These are phyloP conservation scores for Callithrix jacchus DNA, from an alignment of 2,113 vertebrate species.

Conservation along the genomic window DNA sequence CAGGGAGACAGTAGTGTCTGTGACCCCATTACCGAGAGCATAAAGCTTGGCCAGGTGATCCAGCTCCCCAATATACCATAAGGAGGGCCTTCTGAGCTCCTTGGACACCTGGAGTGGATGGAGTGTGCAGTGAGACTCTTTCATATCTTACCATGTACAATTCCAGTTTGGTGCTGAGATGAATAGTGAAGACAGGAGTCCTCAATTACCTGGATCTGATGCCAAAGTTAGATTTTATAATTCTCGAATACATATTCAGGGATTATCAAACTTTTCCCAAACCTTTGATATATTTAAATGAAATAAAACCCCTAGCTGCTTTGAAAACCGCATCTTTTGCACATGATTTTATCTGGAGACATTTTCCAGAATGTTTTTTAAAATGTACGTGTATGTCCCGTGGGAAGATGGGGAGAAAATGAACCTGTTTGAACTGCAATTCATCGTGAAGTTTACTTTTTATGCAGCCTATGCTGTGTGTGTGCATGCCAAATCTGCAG, in stretches of 20 bases:
- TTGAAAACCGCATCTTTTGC: slow-evolving; percentile 61
- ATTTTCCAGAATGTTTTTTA: slow-evolving; percentile 54
- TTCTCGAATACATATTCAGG: slow-evolving; percentile 41
- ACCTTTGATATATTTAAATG: slow-evolving; percentile 65
- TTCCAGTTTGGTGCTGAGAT: slow-evolving; percentile 25
- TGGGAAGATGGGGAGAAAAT: slow-evolving; percentile 70
- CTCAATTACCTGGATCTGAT: neutral
- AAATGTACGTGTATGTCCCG: slow-evolving; percentile 54
- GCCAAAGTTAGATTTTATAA: slow-evolving; percentile 54
- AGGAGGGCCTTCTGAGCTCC: neutral
- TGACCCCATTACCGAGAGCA: slow-evolving; percentile 66
- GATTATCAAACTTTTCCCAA: slow-evolving; percentile 59
- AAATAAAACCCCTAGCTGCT: slow-evolving; percentile 66
- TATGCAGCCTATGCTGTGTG: slow-evolving; percentile 54
- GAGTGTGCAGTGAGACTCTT: slow-evolving; percentile 28
- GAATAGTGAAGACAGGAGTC: slow-evolving; percentile 36
- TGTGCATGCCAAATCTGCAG: slow-evolving; percentile 61
- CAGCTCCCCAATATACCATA: slow-evolving; percentile 54
- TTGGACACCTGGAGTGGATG: neutral
- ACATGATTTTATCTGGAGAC: slow-evolving; percentile 60
- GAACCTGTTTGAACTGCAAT: slow-evolving; percentile 71
- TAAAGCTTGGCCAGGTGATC: slow-evolving; percentile 56
- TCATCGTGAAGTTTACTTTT: slow-evolving; percentile 74
- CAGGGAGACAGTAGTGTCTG: slow-evolving; percentile 51
- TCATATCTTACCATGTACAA: slow-evolving; percentile 25